A percentile compares a stretch with the other conserved stretches of the same genome.
Conservation (phyloP, 30 jellyfish, hydroid and myxozoan genomes). For the Nemopilema nomurai region DNA sequence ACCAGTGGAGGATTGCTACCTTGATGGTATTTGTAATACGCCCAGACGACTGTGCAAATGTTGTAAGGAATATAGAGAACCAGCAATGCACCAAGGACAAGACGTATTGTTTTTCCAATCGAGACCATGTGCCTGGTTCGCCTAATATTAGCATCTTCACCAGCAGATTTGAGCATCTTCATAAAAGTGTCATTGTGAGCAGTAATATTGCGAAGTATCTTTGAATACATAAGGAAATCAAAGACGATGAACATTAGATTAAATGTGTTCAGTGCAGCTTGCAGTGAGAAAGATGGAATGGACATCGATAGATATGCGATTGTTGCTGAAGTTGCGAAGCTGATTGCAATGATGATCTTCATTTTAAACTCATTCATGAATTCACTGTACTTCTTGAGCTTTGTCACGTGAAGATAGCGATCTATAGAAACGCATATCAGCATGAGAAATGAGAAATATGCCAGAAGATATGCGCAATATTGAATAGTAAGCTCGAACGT, state of each 20-base stretch:
- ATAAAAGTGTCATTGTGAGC: neutral
- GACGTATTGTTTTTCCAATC: slow-evolving; percentile 27
- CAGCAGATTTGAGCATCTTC: neutral
- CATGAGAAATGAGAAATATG: slow-evolving; percentile 45
- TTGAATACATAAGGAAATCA: slow-evolving; percentile 3
- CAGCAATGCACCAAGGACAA: slow-evolving; percentile 8
- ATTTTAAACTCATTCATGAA: slow-evolving; percentile 1
- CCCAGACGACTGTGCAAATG: slow-evolving; percentile 12
- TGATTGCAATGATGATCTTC: neutral
- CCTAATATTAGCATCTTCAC: neutral
- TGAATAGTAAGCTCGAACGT: slow-evolving; percentile 19
- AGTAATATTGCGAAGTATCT: slow-evolving; percentile 15
- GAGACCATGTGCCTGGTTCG: neutral
- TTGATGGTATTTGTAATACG: neutral
- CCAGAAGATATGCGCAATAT: slow-evolving; percentile 16
- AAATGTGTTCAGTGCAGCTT: neutral
- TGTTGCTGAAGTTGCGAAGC: slow-evolving; percentile 10
- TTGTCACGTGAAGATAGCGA: slow-evolving; percentile 30
- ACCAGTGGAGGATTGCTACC: neutral
- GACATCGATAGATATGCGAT: slow-evolving; percentile 10
- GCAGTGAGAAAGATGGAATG: slow-evolving; percentile 25
- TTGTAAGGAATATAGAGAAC: slow-evolving; percentile 29
- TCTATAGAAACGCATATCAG: slow-evolving; percentile 42
- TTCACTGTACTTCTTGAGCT: neutral
- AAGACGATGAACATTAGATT: neutral